These are phyloP conservation scores for Canis aureus DNA, from an alignment of 2,113 vertebrate species.

Conservation along the genomic window DNA sequence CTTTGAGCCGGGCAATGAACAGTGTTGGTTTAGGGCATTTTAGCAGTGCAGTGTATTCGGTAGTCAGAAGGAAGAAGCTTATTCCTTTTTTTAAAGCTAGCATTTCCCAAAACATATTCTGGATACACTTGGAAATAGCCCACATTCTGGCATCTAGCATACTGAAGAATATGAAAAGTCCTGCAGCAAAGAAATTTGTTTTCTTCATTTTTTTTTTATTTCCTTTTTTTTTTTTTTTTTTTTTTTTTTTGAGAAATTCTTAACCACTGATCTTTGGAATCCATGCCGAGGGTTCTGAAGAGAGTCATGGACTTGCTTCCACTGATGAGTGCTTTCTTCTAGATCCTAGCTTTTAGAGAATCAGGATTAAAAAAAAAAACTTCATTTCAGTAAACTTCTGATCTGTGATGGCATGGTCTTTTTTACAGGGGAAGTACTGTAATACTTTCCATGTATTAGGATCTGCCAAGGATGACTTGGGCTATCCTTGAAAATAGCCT, in stretches of 20 bases:
- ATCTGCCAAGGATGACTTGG: conserved; percentile 66
- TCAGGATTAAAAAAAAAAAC: neutral
- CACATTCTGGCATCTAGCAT: neutral
- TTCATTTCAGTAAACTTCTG: neutral
- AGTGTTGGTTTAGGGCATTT: neutral
- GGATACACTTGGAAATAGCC: neutral
- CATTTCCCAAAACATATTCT: neutral
- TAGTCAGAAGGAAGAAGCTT: neutral
- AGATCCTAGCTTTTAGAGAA: conserved; percentile 18
- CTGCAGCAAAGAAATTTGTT: neutral
- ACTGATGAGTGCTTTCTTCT: neutral
- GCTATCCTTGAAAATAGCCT: conserved; percentile 70
- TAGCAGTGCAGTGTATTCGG: neutral
- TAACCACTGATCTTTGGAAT: conserved; percentile 15
- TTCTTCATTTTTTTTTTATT: neutral
- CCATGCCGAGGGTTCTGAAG: neutral
- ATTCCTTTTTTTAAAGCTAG: conserved; percentile 57
- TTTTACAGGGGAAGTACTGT: conserved; percentile 23
- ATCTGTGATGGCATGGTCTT: neutral
- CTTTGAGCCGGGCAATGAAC: neutral
- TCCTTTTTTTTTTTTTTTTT: neutral
- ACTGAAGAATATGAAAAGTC: neutral
- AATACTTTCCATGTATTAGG: conserved; percentile 62
- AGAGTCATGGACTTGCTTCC: neutral
- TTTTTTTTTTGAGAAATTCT: neutral